Conservation (phyloP, 2,797 vertebrate genomes). For the Sardinella longiceps region DNA sequence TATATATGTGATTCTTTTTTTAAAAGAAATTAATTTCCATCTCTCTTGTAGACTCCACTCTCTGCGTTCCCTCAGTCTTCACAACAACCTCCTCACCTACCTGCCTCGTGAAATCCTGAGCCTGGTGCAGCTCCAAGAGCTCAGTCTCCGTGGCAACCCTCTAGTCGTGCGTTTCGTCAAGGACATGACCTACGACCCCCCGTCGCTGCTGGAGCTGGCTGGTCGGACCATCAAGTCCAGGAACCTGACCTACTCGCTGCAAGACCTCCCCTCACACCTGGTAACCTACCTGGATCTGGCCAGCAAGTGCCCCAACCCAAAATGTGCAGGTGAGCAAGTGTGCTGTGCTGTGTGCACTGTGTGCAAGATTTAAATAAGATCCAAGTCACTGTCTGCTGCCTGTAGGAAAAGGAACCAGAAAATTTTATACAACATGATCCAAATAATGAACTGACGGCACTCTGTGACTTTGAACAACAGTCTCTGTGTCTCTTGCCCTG, state of each 20-base stretch:
- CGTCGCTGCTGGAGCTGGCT: conserved; percentile 91
- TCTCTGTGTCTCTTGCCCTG: background rate
- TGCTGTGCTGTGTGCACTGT: too few species aligned
- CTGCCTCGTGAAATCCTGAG: conserved; percentile 96
- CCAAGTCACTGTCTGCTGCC: too few species aligned
- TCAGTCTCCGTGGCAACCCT: conserved; percentile 96
- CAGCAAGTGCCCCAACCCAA: conserved; percentile 98
- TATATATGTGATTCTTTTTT: background rate
- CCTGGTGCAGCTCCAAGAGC: conserved; percentile 92
- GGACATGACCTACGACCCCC: conserved; percentile 93
- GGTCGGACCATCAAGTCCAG: conserved; percentile 90
- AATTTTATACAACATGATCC: too few species aligned
- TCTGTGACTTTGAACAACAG: too few species aligned
- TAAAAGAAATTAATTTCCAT: background rate
- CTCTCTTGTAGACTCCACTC: conserved; percentile 82
- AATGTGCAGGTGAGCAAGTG: conserved; percentile 86
- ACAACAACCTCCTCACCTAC: conserved; percentile 96
- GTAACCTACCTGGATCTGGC: conserved; percentile 88
- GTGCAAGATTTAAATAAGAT: too few species aligned
- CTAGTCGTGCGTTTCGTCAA: conserved; percentile 97
- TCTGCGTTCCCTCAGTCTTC: conserved; percentile 93
- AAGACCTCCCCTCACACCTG: conserved; percentile 85
- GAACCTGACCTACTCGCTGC: conserved; percentile 82
- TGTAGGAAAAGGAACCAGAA: too few species aligned
- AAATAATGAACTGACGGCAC: too few species aligned